Base-by-base conservation (phyloP, 1,140 invertebrate genomes). In the Solen grandis region DNA sequence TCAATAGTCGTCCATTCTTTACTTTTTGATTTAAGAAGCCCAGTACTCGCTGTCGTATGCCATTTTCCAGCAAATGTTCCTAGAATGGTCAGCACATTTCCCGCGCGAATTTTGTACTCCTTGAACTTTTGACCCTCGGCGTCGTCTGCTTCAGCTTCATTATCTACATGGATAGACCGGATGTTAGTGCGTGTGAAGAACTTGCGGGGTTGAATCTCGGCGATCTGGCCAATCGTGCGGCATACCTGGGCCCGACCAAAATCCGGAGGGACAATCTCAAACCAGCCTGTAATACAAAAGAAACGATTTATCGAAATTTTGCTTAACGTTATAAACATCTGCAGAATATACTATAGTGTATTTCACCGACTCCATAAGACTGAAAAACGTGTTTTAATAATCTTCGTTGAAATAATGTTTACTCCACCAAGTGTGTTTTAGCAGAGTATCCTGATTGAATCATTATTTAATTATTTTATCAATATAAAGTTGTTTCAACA, bases 111-210 rank as follows among this genome's bases (percentile, higher is more conserved):
- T 63, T 84, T 88, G 31, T 86, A 77, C 60, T 90, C 87, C 29
- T 86, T 74, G 70, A 85, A 88, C 60, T 78, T 85, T 76, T 86
- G 76, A 1, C 82, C 66, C 0, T 76, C 86, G 16, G 62, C n/a
- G 0, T 31, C 65, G 16, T 54, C 50, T 5, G 38, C 73, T 13
- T 63, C 41, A 22, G 38, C 38, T 22, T 69, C 54, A n/a, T 54
- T 38, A 14, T 65, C 38, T 16, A 52, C 38, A 25, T 19, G 29
- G 33, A 90, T 87, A 22, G 82, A 86, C 25, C 80, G 87, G 55
- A 89, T 52, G 50, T 86, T 83, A 14, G 89, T 88, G 38, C 89
- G 81, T 2, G 85, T 88, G 82, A 90, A 90, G 35, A 90, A 85
- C 68, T 85, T 88, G 33, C 69, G 50, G 65, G 88, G 85, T 84